phyloP scores from a whole-genome alignment of 2,797 vertebrate genomes.

The Myotis planiceps region DNA sequence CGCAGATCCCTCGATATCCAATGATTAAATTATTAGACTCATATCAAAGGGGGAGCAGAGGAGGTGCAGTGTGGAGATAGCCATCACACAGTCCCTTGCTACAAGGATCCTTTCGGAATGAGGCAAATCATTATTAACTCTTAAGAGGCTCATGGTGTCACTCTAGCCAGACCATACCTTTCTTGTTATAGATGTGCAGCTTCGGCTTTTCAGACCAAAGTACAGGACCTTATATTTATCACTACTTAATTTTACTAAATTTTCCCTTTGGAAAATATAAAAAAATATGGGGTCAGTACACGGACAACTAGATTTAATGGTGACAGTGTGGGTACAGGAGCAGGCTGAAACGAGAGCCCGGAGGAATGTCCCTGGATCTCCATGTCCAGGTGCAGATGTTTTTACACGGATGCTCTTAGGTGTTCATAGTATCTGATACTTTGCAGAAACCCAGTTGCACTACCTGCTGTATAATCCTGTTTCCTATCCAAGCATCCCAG shows the following conservation, averaged over 20 bases:
- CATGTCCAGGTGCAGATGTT: neutral
- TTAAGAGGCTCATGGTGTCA: neutral
- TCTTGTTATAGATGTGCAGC: neutral
- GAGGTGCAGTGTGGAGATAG: neutral
- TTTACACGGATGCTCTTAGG: neutral
- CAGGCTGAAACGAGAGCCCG: neutral
- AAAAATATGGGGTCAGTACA: neutral
- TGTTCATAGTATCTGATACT: neutral
- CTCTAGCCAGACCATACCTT: neutral
- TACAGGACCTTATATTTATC: neutral
- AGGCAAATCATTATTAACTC: neutral
- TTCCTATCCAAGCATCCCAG: neutral
- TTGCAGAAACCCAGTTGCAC: neutral
- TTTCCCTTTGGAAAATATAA: constrained; percentile 10
- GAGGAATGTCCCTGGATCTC: neutral
- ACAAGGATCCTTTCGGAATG: neutral
- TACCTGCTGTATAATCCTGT: neutral
- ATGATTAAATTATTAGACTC: constrained; percentile 59
- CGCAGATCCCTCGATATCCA: neutral
- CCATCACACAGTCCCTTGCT: neutral
- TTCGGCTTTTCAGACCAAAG: neutral
- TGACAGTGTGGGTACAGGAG: neutral
- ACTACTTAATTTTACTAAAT: constrained; percentile 25
- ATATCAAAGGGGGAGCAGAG: neutral
- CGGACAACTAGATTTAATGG: constrained; percentile 32